A percentile compares a stretch with the other conserved stretches of the same genome.
Evolutionary conservation across 2,888 invertebrate genomes (phyloP).

Genomic region (Luperina nickerlii): DNA sequence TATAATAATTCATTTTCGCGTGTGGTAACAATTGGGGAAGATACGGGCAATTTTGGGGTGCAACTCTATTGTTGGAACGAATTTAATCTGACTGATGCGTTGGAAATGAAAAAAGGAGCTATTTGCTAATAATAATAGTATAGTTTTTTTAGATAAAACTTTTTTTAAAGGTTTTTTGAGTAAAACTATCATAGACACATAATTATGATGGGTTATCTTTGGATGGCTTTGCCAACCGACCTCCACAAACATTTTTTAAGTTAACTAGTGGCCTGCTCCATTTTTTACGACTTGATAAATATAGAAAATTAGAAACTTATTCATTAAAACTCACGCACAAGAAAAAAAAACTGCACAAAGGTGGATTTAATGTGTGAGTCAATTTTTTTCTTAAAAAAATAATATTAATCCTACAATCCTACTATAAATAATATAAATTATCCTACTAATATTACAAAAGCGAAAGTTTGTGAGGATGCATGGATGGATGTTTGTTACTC

Average conservation of each 20-base stretch:
- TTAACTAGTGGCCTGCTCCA: no score
- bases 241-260: background rate
- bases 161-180: background rate
- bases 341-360: no score
- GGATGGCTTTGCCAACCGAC: background rate
- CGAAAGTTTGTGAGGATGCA: no score
- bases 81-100: slow-evolving; percentile 68
- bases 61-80: slow-evolving; percentile 72
- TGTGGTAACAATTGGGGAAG: slow-evolving; percentile 67
- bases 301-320: no score
- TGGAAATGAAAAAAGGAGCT: slow-evolving; percentile 46
- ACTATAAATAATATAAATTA: no score
- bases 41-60: slow-evolving; percentile 70
- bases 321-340: no score
- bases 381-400: no score
- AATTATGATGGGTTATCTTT: background rate
- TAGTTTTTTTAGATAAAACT: slow-evolving; percentile 7
- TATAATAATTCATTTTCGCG: slow-evolving; percentile 70
- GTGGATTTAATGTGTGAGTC: no score
- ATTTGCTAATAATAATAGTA: slow-evolving; percentile 37
- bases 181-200: background rate
- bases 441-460: no score
- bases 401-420: no score
- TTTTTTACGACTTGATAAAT: no score
- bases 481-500: no score